These are phyloP conservation scores for Mya arenaria DNA, from an alignment of 1,140 invertebrate genomes.

Conservation along the genomic window DNA sequence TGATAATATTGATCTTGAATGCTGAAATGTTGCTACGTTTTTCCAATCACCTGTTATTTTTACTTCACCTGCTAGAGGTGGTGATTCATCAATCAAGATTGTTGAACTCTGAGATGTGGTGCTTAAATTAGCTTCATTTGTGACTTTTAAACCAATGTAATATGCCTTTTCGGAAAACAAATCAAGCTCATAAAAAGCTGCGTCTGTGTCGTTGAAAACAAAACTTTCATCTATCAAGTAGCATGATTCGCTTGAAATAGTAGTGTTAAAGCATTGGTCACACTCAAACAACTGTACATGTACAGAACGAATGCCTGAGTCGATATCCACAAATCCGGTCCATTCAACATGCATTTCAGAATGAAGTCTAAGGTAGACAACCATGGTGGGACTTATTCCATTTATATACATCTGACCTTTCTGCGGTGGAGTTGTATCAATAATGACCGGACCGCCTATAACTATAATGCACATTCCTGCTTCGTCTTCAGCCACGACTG, in stretches of 20 bases:
- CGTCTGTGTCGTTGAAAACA: slow-evolving; percentile 8
- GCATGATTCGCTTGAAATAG: slow-evolving; percentile 2
- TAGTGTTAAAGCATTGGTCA: neutral
- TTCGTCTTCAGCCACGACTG: slow-evolving; percentile 42
- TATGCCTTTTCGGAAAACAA: slow-evolving; percentile 12
- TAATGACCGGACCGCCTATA: neutral
- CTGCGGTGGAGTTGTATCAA: slow-evolving; percentile 26
- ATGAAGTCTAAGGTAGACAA: neutral
- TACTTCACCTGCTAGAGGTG: neutral
- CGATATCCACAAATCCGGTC: slow-evolving; percentile 4
- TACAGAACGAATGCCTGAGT: neutral
- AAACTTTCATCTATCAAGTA: neutral
- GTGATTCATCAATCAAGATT: slow-evolving; percentile 15
- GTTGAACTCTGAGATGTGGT: neutral
- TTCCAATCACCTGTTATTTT: slow-evolving; percentile 38
- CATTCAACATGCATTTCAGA: slow-evolving; percentile 26
- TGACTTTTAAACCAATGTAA: slow-evolving; percentile 5
- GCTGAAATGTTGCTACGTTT: neutral
- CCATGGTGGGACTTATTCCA: slow-evolving; percentile 1
- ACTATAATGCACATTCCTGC: slow-evolving; percentile 34
- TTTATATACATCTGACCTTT: slow-evolving; percentile 1
- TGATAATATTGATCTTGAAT: neutral
- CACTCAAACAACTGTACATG: slow-evolving; percentile 14
- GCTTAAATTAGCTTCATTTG: slow-evolving; percentile 12
- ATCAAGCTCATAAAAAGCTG: slow-evolving; percentile 33